Conservation (phyloP, 1,140 invertebrate species). For the Subanguina moxae region DNA sequence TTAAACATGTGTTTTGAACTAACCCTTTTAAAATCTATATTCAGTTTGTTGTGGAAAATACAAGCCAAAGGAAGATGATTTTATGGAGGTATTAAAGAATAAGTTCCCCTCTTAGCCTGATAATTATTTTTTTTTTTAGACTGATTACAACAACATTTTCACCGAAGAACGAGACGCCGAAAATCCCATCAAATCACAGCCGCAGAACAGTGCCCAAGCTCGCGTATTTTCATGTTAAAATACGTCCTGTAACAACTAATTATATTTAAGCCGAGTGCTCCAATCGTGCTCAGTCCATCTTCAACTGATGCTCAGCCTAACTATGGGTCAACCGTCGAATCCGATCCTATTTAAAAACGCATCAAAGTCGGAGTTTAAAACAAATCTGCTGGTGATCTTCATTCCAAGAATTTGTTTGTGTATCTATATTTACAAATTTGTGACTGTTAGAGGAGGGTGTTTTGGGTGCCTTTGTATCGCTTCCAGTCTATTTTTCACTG, state of each 20-base stretch:
- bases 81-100: not conserved
- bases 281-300: not conserved
- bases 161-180: not conserved
- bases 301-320: not conserved
- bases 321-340: not conserved
- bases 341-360: not conserved
- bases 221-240: not conserved
- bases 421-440: not conserved
- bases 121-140: not conserved
- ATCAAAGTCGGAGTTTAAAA: too few relatives aligned
- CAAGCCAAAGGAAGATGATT: slow-evolving; percentile 1
- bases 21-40: not conserved
- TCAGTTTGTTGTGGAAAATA: slow-evolving; percentile 8
- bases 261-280: not conserved
- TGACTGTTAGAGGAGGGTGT: not conserved
- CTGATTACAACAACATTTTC: not conserved
- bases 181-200: not conserved
- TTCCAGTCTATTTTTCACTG: too few relatives aligned
- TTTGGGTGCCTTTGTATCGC: too few relatives aligned
- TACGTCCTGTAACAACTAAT: too few relatives aligned
- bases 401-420: too few relatives aligned
- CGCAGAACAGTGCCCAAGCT: not conserved
- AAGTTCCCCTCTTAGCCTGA: not conserved
- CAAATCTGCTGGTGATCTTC: too few relatives aligned
- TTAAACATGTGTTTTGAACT: not conserved